phyloP scores from a whole-genome alignment of 2,888 invertebrate genomes.

The Thysanoteuthis rhombus region DNA sequence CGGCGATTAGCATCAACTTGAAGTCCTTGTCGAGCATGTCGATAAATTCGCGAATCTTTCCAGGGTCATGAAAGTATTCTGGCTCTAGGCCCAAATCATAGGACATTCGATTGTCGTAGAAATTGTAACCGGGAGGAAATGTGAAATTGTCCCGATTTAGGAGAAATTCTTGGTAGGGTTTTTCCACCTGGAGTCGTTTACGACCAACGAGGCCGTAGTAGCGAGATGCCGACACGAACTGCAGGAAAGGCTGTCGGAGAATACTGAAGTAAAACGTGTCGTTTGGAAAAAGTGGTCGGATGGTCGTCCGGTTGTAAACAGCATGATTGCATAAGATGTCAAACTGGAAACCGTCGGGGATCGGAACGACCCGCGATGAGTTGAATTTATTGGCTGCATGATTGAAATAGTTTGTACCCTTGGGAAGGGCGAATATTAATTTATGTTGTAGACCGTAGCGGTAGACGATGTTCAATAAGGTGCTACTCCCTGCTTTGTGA shows the following conservation, averaged over 20 bases:
- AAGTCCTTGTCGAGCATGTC: constrained; percentile 18
- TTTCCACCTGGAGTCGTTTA: not conserved
- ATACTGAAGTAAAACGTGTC: constrained; percentile 17
- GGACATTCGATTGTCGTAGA: constrained; percentile 17
- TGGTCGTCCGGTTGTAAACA: not conserved
- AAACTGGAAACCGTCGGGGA: not conserved
- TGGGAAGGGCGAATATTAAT: constrained; percentile 52
- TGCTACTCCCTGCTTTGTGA: constrained; percentile 57
- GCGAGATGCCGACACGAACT: not conserved
- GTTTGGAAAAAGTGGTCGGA: not conserved
- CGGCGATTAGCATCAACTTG: not conserved
- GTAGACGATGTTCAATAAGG: constrained; percentile 52
- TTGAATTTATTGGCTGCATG: not conserved
- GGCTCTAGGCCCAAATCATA: not conserved
- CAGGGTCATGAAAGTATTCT: not conserved
- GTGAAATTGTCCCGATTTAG: not conserved
- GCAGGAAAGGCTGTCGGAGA: constrained; percentile 13
- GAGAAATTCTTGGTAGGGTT: not conserved
- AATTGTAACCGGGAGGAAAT: not conserved
- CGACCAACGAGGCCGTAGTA: not conserved
- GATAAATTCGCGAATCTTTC: not conserved
- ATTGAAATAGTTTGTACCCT: constrained; percentile 37
- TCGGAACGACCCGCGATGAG: not conserved
- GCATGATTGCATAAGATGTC: constrained; percentile 25
- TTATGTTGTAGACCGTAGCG: constrained; percentile 45